phyloP scores from a whole-genome alignment of 2,888 invertebrate genomes.

The Drosophila mercatorum region DNA sequence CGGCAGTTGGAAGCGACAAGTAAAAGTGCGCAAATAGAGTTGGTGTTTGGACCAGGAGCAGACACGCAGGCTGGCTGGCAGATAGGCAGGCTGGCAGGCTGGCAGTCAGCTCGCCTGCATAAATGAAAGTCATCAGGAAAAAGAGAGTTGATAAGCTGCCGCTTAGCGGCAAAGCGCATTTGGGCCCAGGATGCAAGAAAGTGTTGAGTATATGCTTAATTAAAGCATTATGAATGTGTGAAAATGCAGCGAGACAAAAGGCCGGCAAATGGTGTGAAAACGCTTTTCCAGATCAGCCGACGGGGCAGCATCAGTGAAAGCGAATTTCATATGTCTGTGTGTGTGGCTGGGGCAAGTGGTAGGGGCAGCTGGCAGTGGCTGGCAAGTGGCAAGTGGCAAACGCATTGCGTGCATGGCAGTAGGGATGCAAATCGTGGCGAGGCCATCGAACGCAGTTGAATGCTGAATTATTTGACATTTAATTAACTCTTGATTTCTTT shows the following conservation, averaged over 20 bases:
- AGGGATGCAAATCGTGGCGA: slow-evolving; percentile 61
- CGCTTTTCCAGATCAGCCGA: slow-evolving; percentile 69
- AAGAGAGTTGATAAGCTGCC: slow-evolving; percentile 53
- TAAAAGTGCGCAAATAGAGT: slow-evolving; percentile 74
- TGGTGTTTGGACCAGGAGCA: slow-evolving; percentile 30
- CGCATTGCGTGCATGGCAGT: slow-evolving; percentile 62
- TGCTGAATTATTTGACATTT: slow-evolving; percentile 77
- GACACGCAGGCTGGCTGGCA: background rate
- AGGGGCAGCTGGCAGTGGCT: background rate
- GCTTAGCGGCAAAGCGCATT: slow-evolving; percentile 8
- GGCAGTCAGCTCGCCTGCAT: slow-evolving; percentile 9
- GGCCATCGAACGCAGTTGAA: slow-evolving; percentile 38
- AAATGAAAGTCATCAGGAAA: slow-evolving; percentile 73
- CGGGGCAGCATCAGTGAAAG: slow-evolving; percentile 61
- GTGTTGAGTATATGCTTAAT: slow-evolving; percentile 68
- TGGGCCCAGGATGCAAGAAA: slow-evolving; percentile 47
- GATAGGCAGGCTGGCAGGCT: background rate
- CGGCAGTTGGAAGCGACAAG: slow-evolving; percentile 51
- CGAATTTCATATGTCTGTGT: slow-evolving; percentile 63
- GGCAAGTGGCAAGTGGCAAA: slow-evolving; percentile 1
- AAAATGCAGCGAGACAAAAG: slow-evolving; percentile 44
- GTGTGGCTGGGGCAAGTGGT: background rate
- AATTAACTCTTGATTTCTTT: slow-evolving; percentile 61
- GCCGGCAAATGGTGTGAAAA: slow-evolving; percentile 63
- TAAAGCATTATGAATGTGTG: slow-evolving; percentile 75